These are phyloP conservation scores for Engystomops pustulosus DNA, from an alignment of 2,113 vertebrate genomes.

Conservation along the genomic window DNA sequence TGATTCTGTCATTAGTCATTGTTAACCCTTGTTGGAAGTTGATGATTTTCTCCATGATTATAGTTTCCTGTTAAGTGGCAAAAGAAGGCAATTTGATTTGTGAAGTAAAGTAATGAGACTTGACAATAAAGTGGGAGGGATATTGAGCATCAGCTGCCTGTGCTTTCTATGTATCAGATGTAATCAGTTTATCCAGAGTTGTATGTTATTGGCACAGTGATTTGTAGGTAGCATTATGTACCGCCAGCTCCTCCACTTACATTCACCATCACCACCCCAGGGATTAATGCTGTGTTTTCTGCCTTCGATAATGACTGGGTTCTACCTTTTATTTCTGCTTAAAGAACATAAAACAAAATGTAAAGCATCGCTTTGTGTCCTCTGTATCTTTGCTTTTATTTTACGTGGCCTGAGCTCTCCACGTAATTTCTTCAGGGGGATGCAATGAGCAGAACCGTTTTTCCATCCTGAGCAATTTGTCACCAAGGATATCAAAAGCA, in stretches of 20 bases:
- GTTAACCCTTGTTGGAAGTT: neutral
- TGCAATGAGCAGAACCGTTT: neutral
- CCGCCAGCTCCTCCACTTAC: neutral
- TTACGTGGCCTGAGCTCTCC: neutral
- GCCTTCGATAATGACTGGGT: neutral
- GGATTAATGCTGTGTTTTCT: neutral
- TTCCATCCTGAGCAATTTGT: constrained; percentile 3
- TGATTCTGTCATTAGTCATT: too few species aligned
- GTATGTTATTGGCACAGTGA: neutral
- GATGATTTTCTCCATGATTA: neutral
- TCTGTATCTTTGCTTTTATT: neutral
- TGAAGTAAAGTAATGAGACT: neutral
- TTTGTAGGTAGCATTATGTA: neutral
- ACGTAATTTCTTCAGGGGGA: neutral
- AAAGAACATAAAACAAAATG: neutral
- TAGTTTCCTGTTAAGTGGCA: neutral
- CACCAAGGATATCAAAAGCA: constrained; percentile 37
- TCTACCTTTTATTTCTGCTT: neutral
- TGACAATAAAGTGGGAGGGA: too few species aligned
- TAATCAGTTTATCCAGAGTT: neutral
- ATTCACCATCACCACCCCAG: neutral
- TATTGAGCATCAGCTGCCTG: too few species aligned
- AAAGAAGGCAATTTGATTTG: neutral
- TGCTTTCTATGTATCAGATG: neutral
- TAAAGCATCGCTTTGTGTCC: neutral